These are phyloP conservation scores for Camponotus floridanus DNA, from an alignment of 1,140 invertebrate genomes.

Conservation along the genomic window DNA sequence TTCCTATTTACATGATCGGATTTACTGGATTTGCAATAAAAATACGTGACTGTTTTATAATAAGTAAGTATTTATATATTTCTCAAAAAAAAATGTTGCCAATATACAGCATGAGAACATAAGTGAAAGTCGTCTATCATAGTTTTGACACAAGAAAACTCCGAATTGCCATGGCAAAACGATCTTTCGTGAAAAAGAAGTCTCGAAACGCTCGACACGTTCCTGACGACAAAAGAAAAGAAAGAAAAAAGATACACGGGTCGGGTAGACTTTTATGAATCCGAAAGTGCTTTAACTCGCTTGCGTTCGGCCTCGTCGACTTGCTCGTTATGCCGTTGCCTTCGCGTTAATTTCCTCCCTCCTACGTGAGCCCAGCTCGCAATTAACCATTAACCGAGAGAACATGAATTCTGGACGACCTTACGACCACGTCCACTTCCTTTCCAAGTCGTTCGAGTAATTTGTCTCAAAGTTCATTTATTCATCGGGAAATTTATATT, in stretches of 20 bases:
- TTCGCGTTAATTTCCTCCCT: slow-evolving; percentile 19
- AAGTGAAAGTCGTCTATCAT: slow-evolving; percentile 25
- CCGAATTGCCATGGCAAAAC: slow-evolving; percentile 33
- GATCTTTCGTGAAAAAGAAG: slow-evolving; percentile 23
- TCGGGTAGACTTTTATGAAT: slow-evolving; percentile 54
- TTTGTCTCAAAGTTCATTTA: not conserved
- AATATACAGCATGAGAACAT: slow-evolving; percentile 4
- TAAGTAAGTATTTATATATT: not conserved
- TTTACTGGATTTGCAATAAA: slow-evolving; percentile 1
- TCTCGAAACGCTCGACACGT: not conserved
- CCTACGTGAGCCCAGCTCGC: not conserved
- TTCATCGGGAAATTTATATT: slow-evolving; percentile 2
- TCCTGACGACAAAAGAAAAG: slow-evolving; percentile 4
- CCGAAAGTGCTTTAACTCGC: slow-evolving; percentile 35
- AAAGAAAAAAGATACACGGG: not conserved
- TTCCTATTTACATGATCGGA: not conserved
- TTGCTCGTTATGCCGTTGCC: slow-evolving; percentile 21
- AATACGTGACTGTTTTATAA: not conserved
- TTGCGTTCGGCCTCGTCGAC: slow-evolving; percentile 29
- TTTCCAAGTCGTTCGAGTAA: not conserved
- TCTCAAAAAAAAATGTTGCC: slow-evolving; percentile 17
- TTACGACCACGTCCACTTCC: slow-evolving; percentile 5
- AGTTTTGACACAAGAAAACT: slow-evolving; percentile 39
- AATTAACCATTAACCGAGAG: slow-evolving; percentile 33
- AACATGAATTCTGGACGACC: not conserved